These are phyloP conservation scores for Labeo calbasu DNA, from an alignment of 2,797 vertebrate genomes.

Conservation along the genomic window DNA sequence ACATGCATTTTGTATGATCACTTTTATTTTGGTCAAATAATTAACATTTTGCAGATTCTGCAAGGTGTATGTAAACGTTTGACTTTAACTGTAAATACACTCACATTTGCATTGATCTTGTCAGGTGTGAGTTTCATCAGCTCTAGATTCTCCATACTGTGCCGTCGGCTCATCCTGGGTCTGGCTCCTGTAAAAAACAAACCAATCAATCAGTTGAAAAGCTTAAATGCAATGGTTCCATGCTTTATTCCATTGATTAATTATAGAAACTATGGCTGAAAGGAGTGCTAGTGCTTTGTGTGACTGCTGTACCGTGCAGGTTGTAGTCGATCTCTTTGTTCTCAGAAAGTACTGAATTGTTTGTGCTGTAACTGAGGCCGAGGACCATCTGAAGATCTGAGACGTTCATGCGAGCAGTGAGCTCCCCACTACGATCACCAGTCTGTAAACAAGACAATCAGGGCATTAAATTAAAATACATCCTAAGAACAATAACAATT, in stretches of 20 bases:
- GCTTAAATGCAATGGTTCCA: not conserved
- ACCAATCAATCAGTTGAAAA: not conserved
- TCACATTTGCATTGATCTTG: constrained; percentile 81
- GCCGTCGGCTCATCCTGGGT: constrained; percentile 84
- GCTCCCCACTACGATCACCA: constrained; percentile 91
- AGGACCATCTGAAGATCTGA: constrained; percentile 96
- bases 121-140: constrained; percentile 96
- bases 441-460: constrained; percentile 77
- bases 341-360: constrained; percentile 87
- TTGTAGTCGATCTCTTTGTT: constrained; percentile 81
- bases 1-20: too few relatives aligned
- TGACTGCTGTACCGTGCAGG: constrained; percentile 76
- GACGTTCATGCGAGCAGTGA: constrained; percentile 94
- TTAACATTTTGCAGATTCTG: too few relatives aligned
- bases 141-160: constrained; percentile 98
- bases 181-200: constrained; percentile 78
- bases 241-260: not conserved
- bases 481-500: not conserved
- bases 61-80: too few relatives aligned
- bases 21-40: too few relatives aligned
- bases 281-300: not conserved
- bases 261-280: not conserved
- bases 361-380: constrained; percentile 93
- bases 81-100: not conserved
- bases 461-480: not conserved